Percentiles rank a stretch among this genome's conserved stretches.
These are phyloP conservation scores for Pterocles gutturalis DNA, from an alignment of 2,113 vertebrate genomes.

Conservation along the genomic window DNA sequence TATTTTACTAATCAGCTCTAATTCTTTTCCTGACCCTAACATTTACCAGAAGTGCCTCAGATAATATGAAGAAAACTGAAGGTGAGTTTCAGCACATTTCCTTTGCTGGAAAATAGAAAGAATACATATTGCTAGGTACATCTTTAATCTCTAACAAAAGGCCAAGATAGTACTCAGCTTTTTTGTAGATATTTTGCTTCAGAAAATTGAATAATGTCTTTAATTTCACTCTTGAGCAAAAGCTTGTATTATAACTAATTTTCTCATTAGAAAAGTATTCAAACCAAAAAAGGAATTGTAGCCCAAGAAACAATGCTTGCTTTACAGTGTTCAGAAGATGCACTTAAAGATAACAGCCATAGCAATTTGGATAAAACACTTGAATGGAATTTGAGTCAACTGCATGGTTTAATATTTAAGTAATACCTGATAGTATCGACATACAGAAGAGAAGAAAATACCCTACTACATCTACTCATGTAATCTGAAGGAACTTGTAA, in stretches of 20 bases:
- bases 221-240: slow-evolving; percentile 19
- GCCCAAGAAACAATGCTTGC: not conserved
- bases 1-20: not conserved
- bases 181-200: not conserved
- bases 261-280: not conserved
- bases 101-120: not conserved
- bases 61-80: not conserved
- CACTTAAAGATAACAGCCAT: not conserved
- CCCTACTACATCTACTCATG: not conserved
- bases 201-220: slow-evolving; percentile 12
- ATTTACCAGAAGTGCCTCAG: not conserved
- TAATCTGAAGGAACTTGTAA: not conserved
- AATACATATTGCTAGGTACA: not conserved
- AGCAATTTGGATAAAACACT: not conserved
- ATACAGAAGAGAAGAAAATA: not conserved
- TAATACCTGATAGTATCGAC: not conserved
- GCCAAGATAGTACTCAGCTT: not conserved
- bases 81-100: not conserved
- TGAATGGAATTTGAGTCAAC: not conserved
- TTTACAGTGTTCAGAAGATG: not conserved
- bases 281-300: not conserved
- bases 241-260: not conserved
- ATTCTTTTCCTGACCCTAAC: not conserved
- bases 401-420: not conserved
- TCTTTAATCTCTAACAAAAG: not conserved